These are phyloP conservation scores for Seira sanloemensis DNA, from an alignment of 2,888 invertebrate species.

Conservation along the genomic window DNA sequence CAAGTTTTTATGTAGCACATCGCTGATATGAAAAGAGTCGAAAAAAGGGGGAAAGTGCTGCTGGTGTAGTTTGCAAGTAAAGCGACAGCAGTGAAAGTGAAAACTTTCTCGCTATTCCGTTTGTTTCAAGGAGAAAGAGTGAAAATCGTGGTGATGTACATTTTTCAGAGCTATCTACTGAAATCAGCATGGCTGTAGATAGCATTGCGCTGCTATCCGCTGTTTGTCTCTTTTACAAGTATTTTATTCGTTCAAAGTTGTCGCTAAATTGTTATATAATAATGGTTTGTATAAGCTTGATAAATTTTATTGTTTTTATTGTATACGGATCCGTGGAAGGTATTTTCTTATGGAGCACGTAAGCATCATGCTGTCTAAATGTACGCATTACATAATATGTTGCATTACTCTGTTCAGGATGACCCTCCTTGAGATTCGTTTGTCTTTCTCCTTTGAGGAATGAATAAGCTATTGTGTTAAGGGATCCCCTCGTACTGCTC, in stretches of 20 bases:
- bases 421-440: slow-evolving; percentile 36
- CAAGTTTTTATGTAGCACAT: neutral
- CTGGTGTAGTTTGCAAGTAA: neutral
- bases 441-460: slow-evolving; percentile 20
- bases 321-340: too few species aligned
- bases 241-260: slow-evolving; percentile 13
- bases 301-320: neutral
- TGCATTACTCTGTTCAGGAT: slow-evolving; percentile 1
- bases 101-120: slow-evolving; percentile 9
- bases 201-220: neutral
- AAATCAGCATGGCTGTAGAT: slow-evolving; percentile 13
- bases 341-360: neutral
- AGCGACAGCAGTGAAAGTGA: slow-evolving; percentile 30
- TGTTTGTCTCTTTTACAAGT: slow-evolving; percentile 18
- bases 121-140: slow-evolving; percentile 12
- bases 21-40: neutral
- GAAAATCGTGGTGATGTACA: slow-evolving; percentile 32
- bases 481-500: neutral
- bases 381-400: neutral
- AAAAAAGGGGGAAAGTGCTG: neutral
- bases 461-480: neutral
- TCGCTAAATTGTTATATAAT: slow-evolving; percentile 41
- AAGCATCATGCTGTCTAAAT: neutral
- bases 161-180: slow-evolving; percentile 32
- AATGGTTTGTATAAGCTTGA: neutral